Evolutionary conservation across 37 sponge, comb jelly and placozoan genomes (phyloP).

Genomic region (Aphrocallistes beatrix): DNA sequence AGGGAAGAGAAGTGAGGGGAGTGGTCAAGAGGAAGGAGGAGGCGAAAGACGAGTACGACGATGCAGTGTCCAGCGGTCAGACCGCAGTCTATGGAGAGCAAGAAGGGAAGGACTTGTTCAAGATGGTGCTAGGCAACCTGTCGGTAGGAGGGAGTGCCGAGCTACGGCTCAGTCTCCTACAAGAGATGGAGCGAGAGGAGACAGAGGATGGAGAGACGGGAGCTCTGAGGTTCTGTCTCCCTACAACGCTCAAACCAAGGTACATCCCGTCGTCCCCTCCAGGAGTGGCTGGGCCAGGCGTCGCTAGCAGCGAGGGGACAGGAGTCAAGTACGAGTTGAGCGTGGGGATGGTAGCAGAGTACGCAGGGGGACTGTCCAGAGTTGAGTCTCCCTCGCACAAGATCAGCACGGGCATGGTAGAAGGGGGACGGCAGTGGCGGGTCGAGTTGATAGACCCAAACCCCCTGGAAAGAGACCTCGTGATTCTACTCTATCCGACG

Average conservation of each 20-base stretch:
- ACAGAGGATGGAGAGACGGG: not conserved
- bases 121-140: conserved; percentile 56
- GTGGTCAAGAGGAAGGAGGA: conserved; percentile 53
- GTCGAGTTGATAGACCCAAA: not conserved
- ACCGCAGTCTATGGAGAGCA: conserved; percentile 60
- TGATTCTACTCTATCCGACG: not conserved
- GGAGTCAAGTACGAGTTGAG: not conserved
- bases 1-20: conserved; percentile 47
- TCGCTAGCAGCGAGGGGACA: not conserved
- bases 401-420: not conserved
- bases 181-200: conserved; percentile 41
- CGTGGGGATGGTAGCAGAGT: not conserved
- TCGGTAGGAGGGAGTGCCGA: conserved; percentile 44
- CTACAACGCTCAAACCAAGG: conserved; percentile 17
- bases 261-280: not conserved
- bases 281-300: not conserved
- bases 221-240: conserved; percentile 15
- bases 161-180: conserved; percentile 39
- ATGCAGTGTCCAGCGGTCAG: conserved; percentile 53
- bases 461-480: conserved; percentile 15
- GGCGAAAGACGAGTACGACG: conserved; percentile 51
- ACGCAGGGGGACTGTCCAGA: not conserved
- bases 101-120: conserved; percentile 57
- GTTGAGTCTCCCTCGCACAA: conserved; percentile 21
- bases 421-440: not conserved